Percentiles rank a stretch among this genome's conserved stretches.
These are phyloP conservation scores for Andrena cerasifolii DNA, from an alignment of 1,140 invertebrate genomes.

Conservation along the genomic window DNA sequence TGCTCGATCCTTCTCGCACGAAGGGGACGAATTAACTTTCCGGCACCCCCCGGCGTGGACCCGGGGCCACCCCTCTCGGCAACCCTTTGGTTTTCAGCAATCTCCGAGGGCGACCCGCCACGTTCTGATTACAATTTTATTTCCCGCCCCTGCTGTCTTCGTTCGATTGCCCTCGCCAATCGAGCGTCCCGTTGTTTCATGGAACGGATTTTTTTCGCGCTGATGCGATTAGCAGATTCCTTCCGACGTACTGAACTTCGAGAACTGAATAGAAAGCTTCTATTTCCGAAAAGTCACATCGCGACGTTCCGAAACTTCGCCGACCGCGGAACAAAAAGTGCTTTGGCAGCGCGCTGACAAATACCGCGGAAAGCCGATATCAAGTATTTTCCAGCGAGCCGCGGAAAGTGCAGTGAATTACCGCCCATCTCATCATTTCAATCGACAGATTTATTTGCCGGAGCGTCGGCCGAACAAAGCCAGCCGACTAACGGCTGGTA, in stretches of 20 bases:
- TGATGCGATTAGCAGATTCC: not conserved
- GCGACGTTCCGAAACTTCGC: too few species aligned
- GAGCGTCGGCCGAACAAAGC: conserved; percentile 21
- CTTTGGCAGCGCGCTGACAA: not conserved
- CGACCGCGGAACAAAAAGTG: too few species aligned
- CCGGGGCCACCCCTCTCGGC: conserved; percentile 23
- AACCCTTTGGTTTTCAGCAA: conserved; percentile 50
- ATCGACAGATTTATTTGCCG: conserved; percentile 42
- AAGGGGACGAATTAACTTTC: conserved; percentile 41
- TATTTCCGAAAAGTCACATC: too few species aligned
- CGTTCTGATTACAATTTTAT: conserved; percentile 51
- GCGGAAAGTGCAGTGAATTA: not conserved
- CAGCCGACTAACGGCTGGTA: conserved; percentile 18
- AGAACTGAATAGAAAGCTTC: too few species aligned
- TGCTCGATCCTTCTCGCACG: conserved; percentile 31
- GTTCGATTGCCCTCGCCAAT: conserved; percentile 23
- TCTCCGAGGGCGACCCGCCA: conserved; percentile 29
- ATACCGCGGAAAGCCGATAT: not conserved
- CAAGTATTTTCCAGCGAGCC: conserved; percentile 11
- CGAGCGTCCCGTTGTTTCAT: not conserved
- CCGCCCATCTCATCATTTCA: conserved; percentile 11
- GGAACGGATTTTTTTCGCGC: not conserved
- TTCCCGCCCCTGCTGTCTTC: conserved; percentile 30
- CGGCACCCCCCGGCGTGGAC: conserved; percentile 24
- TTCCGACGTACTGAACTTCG: not conserved